These are phyloP conservation scores for Hylaeus anthracinus DNA, from an alignment of 1,140 invertebrate genomes.

Conservation along the genomic window DNA sequence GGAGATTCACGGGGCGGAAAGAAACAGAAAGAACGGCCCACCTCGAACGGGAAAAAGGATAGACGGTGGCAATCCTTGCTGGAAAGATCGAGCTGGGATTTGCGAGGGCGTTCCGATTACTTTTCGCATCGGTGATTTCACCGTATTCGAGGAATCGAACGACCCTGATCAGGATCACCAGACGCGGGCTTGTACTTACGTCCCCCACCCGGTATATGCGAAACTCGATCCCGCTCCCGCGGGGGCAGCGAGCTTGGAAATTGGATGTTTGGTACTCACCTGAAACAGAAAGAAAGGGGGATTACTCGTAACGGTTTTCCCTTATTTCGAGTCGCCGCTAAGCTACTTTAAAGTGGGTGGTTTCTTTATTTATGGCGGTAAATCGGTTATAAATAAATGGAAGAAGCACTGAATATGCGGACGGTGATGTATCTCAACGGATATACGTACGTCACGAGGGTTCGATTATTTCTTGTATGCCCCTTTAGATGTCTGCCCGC, in stretches of 20 bases:
- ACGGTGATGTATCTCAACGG: too few relatives aligned
- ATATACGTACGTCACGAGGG: too few relatives aligned
- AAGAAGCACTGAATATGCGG: too few relatives aligned
- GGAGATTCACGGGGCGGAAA: conserved; percentile 63
- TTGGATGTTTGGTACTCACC: conserved; percentile 66
- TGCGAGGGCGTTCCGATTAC: conserved; percentile 70
- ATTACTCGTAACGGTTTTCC: conserved; percentile 45
- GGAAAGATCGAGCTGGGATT: conserved; percentile 76
- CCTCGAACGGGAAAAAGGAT: conserved; percentile 12
- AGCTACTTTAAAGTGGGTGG: background rate
- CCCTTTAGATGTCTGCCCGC: too few relatives aligned
- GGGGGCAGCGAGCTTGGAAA: conserved; percentile 6
- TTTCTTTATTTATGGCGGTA: too few relatives aligned
- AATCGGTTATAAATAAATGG: too few relatives aligned
- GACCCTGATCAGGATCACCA: conserved; percentile 28
- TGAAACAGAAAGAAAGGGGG: conserved; percentile 67
- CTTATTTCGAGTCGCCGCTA: too few relatives aligned
- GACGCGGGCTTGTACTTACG: conserved; percentile 27
- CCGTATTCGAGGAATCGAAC: conserved; percentile 52
- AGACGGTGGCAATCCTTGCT: conserved; percentile 55
- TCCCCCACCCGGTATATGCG: conserved; percentile 24
- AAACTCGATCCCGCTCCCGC: conserved; percentile 43
- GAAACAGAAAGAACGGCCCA: conserved; percentile 9
- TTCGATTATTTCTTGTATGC: too few relatives aligned
- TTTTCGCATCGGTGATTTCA: conserved; percentile 67